These are phyloP conservation scores for Porites lutea DNA, from an alignment of 64 coral and sea anemone species.

Conservation along the genomic window DNA sequence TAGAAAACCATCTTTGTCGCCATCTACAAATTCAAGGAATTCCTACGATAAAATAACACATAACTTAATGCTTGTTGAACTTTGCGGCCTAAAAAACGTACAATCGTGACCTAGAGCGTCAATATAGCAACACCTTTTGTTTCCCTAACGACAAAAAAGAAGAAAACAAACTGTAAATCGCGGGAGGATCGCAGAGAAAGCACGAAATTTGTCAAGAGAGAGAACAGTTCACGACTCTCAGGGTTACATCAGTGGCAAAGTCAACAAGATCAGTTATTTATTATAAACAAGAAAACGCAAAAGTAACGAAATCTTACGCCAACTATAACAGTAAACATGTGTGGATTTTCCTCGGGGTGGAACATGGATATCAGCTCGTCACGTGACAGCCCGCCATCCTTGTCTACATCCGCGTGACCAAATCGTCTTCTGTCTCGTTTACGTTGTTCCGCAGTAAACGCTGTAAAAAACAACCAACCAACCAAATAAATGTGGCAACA, in stretches of 20 bases:
- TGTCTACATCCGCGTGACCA: constrained; percentile 18
- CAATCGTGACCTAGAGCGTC: neutral
- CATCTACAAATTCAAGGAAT: constrained; percentile 70
- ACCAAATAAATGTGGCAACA: neutral
- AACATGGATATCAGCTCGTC: constrained; percentile 55
- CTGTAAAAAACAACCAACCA: neutral
- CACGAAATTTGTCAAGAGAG: too few species aligned
- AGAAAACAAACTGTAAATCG: too few species aligned
- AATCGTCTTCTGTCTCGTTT: constrained; percentile 47
- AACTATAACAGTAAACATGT: constrained; percentile 60
- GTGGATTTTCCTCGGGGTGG: constrained; percentile 44
- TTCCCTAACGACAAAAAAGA: neutral
- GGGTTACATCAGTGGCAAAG: too few species aligned
- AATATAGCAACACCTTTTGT: neutral
- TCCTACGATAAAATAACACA: constrained; percentile 36
- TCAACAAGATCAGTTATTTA: too few species aligned
- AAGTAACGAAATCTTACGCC: neutral
- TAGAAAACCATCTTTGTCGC: constrained; percentile 60
- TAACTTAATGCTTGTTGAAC: neutral
- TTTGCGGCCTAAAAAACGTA: neutral
- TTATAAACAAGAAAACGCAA: neutral
- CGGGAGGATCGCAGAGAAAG: too few species aligned
- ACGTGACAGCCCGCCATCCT: constrained; percentile 29
- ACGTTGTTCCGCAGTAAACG: constrained; percentile 12
- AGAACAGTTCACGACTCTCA: too few species aligned